Percentiles rank a stretch among this genome's conserved stretches.
Conservation (phyloP, 2,797 vertebrate species). For the Heterohyrax brucei region DNA sequence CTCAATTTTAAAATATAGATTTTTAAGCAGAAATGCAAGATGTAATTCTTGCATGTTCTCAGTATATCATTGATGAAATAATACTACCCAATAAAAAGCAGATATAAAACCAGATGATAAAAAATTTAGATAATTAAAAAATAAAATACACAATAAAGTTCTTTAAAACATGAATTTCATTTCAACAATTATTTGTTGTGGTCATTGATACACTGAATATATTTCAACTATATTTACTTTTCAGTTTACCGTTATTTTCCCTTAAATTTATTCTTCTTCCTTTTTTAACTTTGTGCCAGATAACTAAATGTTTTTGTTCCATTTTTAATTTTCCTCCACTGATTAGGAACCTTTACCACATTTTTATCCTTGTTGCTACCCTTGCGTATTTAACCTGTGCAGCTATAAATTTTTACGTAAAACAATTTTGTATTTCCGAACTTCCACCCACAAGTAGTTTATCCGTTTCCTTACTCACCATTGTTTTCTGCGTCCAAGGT, state of each 20-base stretch:
- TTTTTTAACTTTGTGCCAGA: conserved; percentile 51
- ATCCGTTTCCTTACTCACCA: not conserved
- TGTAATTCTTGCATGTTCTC: conserved; percentile 41
- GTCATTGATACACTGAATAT: conserved; percentile 2
- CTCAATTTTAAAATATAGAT: conserved; percentile 67
- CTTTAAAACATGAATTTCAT: conserved; percentile 63
- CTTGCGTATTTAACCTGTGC: conserved; percentile 44
- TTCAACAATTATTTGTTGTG: conserved; percentile 59
- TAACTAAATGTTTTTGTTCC: conserved; percentile 22
- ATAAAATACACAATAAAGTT: conserved; percentile 3
- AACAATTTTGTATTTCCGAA: not conserved
- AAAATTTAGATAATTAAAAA: conserved; percentile 58
- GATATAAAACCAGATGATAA: conserved; percentile 62
- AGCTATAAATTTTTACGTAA: conserved; percentile 2
- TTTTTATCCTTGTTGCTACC: not conserved
- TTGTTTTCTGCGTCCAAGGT: not conserved
- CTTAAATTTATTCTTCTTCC: conserved; percentile 9
- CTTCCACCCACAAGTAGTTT: conserved; percentile 24
- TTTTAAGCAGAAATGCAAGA: conserved; percentile 64
- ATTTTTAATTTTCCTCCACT: conserved; percentile 55
- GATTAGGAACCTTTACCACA: conserved; percentile 34
- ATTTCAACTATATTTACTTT: conserved; percentile 29
- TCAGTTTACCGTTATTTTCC: conserved; percentile 20
- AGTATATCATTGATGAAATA: conserved; percentile 59
- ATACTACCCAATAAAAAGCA: conserved; percentile 34